Conservation (phyloP, 2,888 invertebrate genomes). For the Carabus problematicus region DNA sequence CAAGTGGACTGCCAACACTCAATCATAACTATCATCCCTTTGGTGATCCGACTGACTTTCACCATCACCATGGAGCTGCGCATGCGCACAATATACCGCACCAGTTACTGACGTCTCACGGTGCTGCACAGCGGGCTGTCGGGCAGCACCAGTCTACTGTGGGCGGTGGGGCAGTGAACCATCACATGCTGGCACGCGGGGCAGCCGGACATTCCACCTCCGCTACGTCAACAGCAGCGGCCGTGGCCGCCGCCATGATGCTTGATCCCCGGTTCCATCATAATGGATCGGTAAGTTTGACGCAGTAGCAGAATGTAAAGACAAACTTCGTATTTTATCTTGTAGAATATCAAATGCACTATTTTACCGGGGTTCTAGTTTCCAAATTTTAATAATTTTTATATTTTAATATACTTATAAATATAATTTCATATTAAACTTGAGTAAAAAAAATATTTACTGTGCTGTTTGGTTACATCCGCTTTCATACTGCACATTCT, state of each 20-base stretch:
- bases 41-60: conserved; percentile 56
- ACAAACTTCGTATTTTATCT: no score
- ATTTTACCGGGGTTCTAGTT: no score
- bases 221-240: conserved; percentile 59
- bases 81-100: conserved; percentile 57
- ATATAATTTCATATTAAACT: no score
- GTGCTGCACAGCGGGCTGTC: conserved; percentile 52
- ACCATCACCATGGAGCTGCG: conserved; percentile 55
- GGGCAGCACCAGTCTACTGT: conserved; percentile 55
- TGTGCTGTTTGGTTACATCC: no score
- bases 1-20: conserved; percentile 52
- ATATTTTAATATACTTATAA: no score
- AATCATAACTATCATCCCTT: conserved; percentile 58
- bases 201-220: conserved; percentile 51
- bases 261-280: conserved; percentile 61
- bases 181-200: conserved; percentile 54
- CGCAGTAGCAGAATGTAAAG: background rate
- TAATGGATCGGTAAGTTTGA: conserved; percentile 56
- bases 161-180: conserved; percentile 54
- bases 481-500: no score
- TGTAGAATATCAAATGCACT: background rate
- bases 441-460: no score
- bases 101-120: conserved; percentile 53
- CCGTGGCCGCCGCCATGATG: conserved; percentile 62
- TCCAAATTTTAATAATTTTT: no score